Base-by-base conservation (phyloP, 2,888 invertebrate species). In the Eilema depressum region DNA sequence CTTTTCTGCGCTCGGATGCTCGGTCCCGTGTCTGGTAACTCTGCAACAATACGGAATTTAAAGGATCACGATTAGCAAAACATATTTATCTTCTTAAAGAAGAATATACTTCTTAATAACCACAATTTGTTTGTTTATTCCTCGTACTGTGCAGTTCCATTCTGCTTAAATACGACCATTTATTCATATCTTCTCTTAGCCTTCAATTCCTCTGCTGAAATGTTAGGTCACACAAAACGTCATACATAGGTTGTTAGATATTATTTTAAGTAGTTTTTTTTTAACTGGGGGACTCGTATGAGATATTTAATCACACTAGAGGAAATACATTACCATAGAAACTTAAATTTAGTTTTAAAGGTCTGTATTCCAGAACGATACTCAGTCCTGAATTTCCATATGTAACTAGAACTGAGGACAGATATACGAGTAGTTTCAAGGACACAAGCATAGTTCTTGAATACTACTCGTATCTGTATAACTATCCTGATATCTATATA, bases 1-100 rank as follows among this genome's bases (percentile, higher is more conserved):
- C 96, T 96, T 85, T 96, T 96, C 86, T 96, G 96, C 30, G 97
- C 96, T 77, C 95, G 94, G 81, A 97, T 96, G 82, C 91, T 91
- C 64, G 97, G 97, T 67, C 96, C 96, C 67, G 94, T 91, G 75
- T 96, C 95, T 12, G 97, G 97, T 77, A 97, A 87, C 87, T 97
- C 97, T 97, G 95, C 62, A 69, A 76, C 17, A 66, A 64, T 20
- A 25, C 10, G 17, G 4, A 20, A 12, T 60, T 56, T 60, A 23
- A 47, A 47, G n/a, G 25, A 26, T 30, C 28, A 30, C 5, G n/a
- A 5, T 64, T 63, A 10, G 2, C 1, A 53, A 25, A 41, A 59
- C 7, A 5, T 47, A 37, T 47, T 41, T 37, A 17, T 47, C 20
- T 47, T 17, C 20, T 47, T 47, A 47, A 20, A 5, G 20, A 20